These are phyloP conservation scores for Poeciliopsis infans DNA, from an alignment of 2,797 vertebrate genomes.

Conservation along the genomic window DNA sequence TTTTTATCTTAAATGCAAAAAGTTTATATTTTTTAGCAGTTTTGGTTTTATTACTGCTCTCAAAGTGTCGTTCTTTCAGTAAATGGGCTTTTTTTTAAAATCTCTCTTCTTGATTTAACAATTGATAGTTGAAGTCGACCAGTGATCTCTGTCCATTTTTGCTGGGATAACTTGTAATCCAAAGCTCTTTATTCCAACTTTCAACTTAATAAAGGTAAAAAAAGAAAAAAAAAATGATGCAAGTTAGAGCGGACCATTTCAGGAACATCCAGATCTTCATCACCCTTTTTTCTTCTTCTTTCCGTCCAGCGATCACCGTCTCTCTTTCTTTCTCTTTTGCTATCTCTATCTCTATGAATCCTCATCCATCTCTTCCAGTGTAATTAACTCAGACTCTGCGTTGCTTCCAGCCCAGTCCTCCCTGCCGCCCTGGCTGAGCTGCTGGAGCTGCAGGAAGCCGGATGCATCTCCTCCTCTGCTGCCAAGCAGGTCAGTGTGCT, in stretches of 20 bases:
- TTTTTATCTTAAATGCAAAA: no score
- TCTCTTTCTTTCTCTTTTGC: constrained; percentile 1
- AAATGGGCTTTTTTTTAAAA: no score
- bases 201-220: no score
- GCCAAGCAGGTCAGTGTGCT: constrained; percentile 87
- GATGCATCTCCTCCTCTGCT: constrained; percentile 86
- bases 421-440: constrained; percentile 86
- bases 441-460: constrained; percentile 87
- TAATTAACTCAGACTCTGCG: constrained; percentile 46
- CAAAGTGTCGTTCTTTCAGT: no score
- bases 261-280: constrained; percentile 15
- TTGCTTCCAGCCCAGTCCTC: constrained; percentile 83
- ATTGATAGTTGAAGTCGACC: background rate
- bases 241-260: no score
- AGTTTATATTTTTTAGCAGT: no score
- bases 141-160: background rate
- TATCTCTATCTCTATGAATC: constrained; percentile 21
- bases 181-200: background rate
- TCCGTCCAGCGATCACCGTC: constrained; percentile 12
- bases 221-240: no score
- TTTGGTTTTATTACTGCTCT: no score
- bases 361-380: constrained; percentile 34
- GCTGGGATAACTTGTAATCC: background rate
- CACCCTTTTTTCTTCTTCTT: constrained; percentile 17
- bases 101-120: no score